Conservation (phyloP, 1,140 invertebrate genomes). For the Platyscapa corneri region DNA sequence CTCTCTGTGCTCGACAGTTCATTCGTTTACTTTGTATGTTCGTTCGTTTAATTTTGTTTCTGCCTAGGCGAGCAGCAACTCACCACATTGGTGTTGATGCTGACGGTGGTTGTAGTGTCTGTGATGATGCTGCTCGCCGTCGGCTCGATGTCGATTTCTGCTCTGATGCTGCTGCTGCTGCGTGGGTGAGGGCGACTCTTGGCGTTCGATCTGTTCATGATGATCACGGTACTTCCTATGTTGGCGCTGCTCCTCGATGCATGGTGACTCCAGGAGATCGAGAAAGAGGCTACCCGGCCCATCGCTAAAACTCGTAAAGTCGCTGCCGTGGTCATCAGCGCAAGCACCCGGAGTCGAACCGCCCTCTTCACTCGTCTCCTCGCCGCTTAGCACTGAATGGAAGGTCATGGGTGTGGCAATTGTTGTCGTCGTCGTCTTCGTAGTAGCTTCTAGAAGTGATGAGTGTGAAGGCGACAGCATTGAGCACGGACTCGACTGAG, state of each 20-base stretch:
- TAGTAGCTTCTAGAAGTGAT: not conserved
- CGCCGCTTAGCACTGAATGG: not conserved
- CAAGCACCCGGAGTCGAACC: constrained; percentile 19
- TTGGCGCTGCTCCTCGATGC: not conserved
- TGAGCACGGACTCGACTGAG: constrained; percentile 55
- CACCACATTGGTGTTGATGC: constrained; percentile 77
- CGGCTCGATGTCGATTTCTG: constrained; percentile 51
- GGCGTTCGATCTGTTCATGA: not conserved
- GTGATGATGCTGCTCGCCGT: constrained; percentile 59
- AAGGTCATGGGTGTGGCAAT: not conserved
- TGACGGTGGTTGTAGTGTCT: constrained; percentile 75
- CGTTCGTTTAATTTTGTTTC: not conserved
- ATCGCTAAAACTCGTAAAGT: not conserved
- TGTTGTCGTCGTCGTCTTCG: constrained; percentile 2
- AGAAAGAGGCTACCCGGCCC: constrained; percentile 21
- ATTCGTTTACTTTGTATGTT: not conserved
- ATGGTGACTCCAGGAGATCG: not conserved
- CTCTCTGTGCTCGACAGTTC: constrained; percentile 8
- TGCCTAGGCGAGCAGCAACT: constrained; percentile 75
- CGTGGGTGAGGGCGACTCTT: constrained; percentile 60
- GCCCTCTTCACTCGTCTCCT: constrained; percentile 27
- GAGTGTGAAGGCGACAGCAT: constrained; percentile 33
- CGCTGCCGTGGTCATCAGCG: not conserved
- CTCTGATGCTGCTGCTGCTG: constrained; percentile 57
- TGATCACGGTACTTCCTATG: not conserved